Percentiles rank a stretch among this genome's conserved stretches.
Conservation (phyloP, 2,797 vertebrate species). For the Crocidura indochinensis region DNA sequence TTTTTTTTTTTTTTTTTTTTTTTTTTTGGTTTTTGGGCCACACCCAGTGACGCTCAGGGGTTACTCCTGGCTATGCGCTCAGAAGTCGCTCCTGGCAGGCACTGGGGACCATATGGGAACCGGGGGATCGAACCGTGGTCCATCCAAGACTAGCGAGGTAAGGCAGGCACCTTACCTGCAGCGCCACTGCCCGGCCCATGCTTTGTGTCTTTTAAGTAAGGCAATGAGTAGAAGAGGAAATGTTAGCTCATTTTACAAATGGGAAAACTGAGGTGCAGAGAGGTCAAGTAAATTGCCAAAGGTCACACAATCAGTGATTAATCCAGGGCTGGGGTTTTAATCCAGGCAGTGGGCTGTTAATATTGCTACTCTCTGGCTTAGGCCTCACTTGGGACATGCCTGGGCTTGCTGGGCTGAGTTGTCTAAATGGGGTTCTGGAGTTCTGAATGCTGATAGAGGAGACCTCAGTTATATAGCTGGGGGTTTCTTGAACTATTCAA, state of each 20-base stretch:
- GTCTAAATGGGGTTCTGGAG: background rate
- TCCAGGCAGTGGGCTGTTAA: background rate
- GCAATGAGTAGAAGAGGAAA: background rate
- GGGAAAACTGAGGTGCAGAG: constrained; percentile 59
- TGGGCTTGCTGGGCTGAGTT: background rate
- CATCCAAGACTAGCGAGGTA: too few relatives aligned
- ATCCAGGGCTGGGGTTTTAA: constrained; percentile 16
- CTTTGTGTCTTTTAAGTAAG: background rate
- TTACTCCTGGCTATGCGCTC: too few relatives aligned
- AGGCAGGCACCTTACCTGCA: too few relatives aligned
- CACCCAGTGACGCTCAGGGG: too few relatives aligned
- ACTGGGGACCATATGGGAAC: too few relatives aligned
- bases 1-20: too few relatives aligned
- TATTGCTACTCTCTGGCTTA: background rate
- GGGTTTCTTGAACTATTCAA: background rate
- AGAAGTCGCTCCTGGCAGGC: too few relatives aligned
- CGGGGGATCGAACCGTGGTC: too few relatives aligned
- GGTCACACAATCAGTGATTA: background rate
- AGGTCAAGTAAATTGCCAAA: background rate
- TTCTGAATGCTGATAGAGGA: background rate
- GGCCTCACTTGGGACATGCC: background rate
- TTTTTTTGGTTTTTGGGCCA: too few relatives aligned
- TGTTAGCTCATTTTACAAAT: background rate
- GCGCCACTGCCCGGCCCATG: too few relatives aligned
- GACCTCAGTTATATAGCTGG: background rate